Evolutionary conservation across 2,797 vertebrate genomes (phyloP).

Genomic region (Sarcophilus harrisii): DNA sequence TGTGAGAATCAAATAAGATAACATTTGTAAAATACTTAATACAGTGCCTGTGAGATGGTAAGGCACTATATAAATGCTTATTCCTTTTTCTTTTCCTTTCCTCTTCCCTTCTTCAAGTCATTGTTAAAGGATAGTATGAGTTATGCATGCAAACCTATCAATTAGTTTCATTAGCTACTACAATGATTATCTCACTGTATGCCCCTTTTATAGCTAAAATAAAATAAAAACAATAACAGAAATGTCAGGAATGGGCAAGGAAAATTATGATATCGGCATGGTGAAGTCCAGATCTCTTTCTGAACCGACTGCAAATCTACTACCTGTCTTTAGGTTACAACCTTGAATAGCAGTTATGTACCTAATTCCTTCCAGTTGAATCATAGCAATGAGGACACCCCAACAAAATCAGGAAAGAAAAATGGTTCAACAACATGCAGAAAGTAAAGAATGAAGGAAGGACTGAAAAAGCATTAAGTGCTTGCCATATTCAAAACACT

Average conservation of each 20-base stretch:
- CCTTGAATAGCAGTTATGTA: neutral
- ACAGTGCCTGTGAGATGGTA: neutral
- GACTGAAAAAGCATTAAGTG: neutral
- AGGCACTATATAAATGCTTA: neutral
- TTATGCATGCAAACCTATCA: neutral
- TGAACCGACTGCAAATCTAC: neutral
- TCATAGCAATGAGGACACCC: neutral
- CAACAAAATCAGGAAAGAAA: conserved; percentile 24
- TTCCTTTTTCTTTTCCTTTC: neutral
- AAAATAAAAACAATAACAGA: neutral
- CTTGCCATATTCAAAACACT: neutral
- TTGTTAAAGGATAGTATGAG: neutral
- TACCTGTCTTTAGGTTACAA: conserved; percentile 13
- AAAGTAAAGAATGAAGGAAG: neutral
- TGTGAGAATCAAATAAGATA: neutral
- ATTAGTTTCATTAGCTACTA: neutral
- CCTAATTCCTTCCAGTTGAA: neutral
- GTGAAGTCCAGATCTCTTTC: neutral
- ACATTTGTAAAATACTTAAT: neutral
- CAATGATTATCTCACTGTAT: neutral
- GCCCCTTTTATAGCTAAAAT: neutral
- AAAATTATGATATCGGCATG: neutral
- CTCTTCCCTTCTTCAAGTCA: neutral
- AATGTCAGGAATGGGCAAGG: neutral
- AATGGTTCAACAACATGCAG: neutral